Evolutionary conservation across 2,113 vertebrate species (phyloP).

Genomic region (Mus musculus): DNA sequence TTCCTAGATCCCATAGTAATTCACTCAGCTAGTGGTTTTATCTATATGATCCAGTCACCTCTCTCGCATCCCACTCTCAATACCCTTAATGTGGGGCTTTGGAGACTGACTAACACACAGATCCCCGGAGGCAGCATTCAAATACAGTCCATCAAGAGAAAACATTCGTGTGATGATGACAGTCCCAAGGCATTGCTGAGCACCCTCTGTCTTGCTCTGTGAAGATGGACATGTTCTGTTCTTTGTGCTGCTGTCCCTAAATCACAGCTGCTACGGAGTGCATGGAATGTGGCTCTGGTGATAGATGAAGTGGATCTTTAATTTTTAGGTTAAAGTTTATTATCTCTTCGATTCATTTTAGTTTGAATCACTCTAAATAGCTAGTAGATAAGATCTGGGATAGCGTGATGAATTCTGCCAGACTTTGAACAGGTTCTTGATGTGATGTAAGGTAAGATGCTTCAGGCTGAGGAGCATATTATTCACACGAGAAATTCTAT

Average conservation of each 20-base stretch:
- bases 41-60: background rate
- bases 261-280: background rate
- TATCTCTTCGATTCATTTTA: conserved; percentile 5
- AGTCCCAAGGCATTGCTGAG: background rate
- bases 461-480: background rate
- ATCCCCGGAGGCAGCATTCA: background rate
- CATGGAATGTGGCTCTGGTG: background rate
- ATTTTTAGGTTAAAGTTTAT: background rate
- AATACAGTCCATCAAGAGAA: background rate
- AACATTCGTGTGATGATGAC: background rate
- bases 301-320: background rate
- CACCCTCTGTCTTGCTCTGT: background rate
- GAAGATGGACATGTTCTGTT: too few relatives aligned
- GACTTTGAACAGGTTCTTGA: background rate
- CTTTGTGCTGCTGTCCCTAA: background rate
- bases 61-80: background rate
- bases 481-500: background rate
- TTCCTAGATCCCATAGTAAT: background rate
- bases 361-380: background rate
- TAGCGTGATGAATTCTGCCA: background rate
- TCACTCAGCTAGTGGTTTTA: background rate
- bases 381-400: background rate
- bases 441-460: background rate
- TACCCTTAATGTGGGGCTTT: background rate
- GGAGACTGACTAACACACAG: background rate